Base-by-base conservation (phyloP, 2,888 invertebrate species). In the Lasius platythorax region DNA sequence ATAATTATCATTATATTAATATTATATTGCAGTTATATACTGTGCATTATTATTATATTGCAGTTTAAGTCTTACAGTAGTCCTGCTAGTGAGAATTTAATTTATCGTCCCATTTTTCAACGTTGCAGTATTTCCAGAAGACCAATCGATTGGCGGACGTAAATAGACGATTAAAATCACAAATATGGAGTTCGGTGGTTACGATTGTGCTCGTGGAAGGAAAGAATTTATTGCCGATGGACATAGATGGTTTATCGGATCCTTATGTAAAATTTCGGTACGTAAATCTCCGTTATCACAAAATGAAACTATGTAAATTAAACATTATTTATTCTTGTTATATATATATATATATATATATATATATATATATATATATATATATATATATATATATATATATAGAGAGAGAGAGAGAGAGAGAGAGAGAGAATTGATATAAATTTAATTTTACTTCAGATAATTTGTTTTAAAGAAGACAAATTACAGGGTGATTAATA, bases 121-220 rank as follows among this genome's bases (percentile, higher is more conserved):
- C 58, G n/a, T 86, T 87, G 0, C 96, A 98, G 98, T 98, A 98
- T 94, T 97, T 98, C 91, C 96, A 98, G 93, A 97, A 97, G 93
- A 97, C 97, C 93, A 97, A 97, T 87, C 96, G 97, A 94, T 95
- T 97, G 88, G 97, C 97, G 61, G 98, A 98, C 93, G 97, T 98
- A 82, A 98, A 98, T 94, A 97, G 97, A 93, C 96, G 97, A 85
- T 95, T 98, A 78, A 99, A 99, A 95, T 98, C 98, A 43, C 99
- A 99, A 95, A 98, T 99, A 94, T 99, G 99, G 99, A 98, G 98
- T 94, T 98, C 98, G 3, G 98, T 99, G 83, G 99, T 99, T 56
- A 99, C 99, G 85, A 98, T 99, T 91, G 97, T 99, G n/a, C 96
- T 99, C 88, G 98, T 99, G 37, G 99, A 99, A 95, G 99, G 99